Evolutionary conservation across 2,797 vertebrate species (phyloP).

Genomic region (Lagocephalus sceleratus): DNA sequence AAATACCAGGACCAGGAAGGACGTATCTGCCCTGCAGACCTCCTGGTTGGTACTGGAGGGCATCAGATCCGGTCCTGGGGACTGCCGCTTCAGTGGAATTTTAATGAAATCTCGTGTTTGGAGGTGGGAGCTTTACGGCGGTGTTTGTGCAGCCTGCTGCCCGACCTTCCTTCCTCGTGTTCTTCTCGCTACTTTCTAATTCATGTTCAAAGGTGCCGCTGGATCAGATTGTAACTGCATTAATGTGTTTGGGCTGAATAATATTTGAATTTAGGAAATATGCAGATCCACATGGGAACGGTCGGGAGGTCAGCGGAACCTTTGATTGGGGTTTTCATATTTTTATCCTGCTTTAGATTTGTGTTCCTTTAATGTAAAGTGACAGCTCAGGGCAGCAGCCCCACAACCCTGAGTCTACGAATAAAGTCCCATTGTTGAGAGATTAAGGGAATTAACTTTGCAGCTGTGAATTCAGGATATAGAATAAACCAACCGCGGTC

Average conservation of each 20-base stretch:
- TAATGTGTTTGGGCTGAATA: constrained; percentile 51
- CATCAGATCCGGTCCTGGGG: constrained; percentile 25
- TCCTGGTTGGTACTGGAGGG: constrained; percentile 13
- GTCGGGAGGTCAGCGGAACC: constrained; percentile 4
- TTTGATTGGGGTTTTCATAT: constrained; percentile 5
- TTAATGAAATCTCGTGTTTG: constrained; percentile 40
- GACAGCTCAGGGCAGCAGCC: background rate
- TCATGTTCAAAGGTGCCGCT: constrained; percentile 32
- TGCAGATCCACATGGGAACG: constrained; percentile 10
- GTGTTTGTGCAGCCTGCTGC: constrained; percentile 44
- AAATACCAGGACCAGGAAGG: background rate
- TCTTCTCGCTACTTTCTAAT: constrained; percentile 38
- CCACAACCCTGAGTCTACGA: constrained; percentile 5
- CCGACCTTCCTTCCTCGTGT: constrained; percentile 30
- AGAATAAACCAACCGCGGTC: constrained; percentile 13
- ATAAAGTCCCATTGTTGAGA: constrained; percentile 2
- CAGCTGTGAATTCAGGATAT: constrained; percentile 12
- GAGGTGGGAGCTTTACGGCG: constrained; percentile 22
- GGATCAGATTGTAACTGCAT: constrained; percentile 48
- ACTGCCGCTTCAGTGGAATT: constrained; percentile 36
- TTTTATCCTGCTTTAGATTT: background rate
- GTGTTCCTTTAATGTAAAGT: background rate
- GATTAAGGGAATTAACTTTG: constrained; percentile 5
- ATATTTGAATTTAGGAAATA: constrained; percentile 28
- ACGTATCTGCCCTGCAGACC: constrained; percentile 10